phyloP scores from a whole-genome alignment of 1,140 invertebrate species.

The Euwallacea similis region DNA sequence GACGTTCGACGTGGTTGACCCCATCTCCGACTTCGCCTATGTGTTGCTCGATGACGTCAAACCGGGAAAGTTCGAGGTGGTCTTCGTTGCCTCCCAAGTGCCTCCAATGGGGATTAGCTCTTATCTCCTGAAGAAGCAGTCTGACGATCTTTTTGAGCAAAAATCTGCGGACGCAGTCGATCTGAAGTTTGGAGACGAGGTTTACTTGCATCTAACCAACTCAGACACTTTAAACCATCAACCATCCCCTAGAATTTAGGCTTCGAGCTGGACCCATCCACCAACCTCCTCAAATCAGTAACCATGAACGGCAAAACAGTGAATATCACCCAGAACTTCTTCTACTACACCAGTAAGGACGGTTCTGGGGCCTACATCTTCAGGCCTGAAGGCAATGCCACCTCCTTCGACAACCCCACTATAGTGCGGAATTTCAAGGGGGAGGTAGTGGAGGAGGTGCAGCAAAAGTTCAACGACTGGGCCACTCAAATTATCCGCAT shows the following conservation, averaged over 20 bases:
- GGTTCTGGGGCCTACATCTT: conserved; percentile 85
- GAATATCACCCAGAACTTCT: conserved; percentile 64
- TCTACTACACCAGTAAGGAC: conserved; percentile 63
- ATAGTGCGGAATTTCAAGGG: conserved; percentile 50
- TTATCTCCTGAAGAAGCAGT: conserved; percentile 47
- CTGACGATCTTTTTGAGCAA: background rate
- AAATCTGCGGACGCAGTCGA: background rate
- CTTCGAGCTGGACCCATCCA: conserved; percentile 57
- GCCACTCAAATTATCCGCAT: conserved; percentile 65
- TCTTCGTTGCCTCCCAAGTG: conserved; percentile 65
- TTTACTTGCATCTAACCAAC: background rate
- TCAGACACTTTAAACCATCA: background rate
- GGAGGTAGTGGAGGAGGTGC: conserved; percentile 65
- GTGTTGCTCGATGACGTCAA: conserved; percentile 11
- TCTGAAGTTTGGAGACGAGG: conserved; percentile 17
- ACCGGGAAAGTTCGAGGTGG: conserved; percentile 58
- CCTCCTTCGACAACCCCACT: conserved; percentile 33
- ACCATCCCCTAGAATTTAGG: conserved; percentile 41
- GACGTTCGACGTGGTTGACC: conserved; percentile 30
- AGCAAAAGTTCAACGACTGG: conserved; percentile 64
- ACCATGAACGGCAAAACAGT: conserved; percentile 57
- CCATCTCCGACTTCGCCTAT: conserved; percentile 32
- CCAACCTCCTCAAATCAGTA: conserved; percentile 60
- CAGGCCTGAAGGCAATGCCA: conserved; percentile 59
- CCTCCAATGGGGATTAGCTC: conserved; percentile 67